phyloP scores from a whole-genome alignment of 2,888 invertebrate species.

The Sinotaia quadrata region DNA sequence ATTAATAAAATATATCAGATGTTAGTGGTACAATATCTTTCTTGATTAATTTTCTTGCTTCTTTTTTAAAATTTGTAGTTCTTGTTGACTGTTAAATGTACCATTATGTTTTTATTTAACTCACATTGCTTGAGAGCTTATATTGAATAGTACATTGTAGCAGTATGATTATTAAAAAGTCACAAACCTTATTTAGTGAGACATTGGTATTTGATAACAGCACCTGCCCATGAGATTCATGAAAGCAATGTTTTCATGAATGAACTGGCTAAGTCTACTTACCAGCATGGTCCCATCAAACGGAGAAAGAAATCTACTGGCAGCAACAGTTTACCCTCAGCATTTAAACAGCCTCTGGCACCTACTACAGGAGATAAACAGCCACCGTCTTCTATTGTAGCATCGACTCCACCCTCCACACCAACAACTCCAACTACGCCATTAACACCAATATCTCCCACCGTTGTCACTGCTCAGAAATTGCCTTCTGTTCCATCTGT shows the following conservation, averaged over 20 bases:
- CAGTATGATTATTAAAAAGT: no score
- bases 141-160: no score
- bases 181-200: not conserved
- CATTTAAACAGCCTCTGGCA: slow-evolving; percentile 26
- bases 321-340: slow-evolving; percentile 25
- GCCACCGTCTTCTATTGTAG: slow-evolving; percentile 3
- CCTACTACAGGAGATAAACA: slow-evolving; percentile 2
- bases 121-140: no score
- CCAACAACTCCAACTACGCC: slow-evolving; percentile 80
- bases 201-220: slow-evolving; percentile 10
- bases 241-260: slow-evolving; percentile 97
- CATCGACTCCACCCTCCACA: slow-evolving; percentile 31
- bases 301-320: slow-evolving; percentile 76
- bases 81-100: no score
- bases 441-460: slow-evolving; percentile 73
- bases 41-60: no score
- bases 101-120: no score
- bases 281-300: slow-evolving; percentile 75
- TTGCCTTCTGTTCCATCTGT: slow-evolving; percentile 64
- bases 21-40: no score
- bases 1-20: no score
- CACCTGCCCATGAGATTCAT: slow-evolving; percentile 75
- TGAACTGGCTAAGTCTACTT: slow-evolving; percentile 77
- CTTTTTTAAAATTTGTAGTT: no score
- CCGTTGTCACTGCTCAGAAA: slow-evolving; percentile 52